These are phyloP conservation scores for Prenolepis imparis DNA, from an alignment of 2,888 invertebrate genomes.

Conservation along the genomic window DNA sequence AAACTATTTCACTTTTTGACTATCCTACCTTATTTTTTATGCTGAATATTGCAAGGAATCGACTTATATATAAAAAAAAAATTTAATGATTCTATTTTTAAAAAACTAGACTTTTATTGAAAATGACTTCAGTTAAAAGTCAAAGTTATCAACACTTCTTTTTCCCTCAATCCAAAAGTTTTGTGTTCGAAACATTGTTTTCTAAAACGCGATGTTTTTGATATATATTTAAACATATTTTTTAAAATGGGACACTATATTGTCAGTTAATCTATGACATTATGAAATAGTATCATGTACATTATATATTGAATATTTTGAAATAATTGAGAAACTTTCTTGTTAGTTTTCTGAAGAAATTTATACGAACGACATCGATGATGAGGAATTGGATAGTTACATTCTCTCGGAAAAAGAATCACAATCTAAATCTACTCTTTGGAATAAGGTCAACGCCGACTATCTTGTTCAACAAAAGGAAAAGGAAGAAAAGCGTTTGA, in stretches of 20 bases:
- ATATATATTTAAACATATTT: too few relatives aligned
- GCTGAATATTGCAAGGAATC: too few relatives aligned
- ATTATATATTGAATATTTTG: background rate
- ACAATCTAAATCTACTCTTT: conserved; percentile 92
- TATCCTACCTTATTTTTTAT: too few relatives aligned
- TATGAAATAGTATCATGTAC: background rate
- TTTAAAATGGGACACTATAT: background rate
- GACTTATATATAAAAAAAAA: too few relatives aligned
- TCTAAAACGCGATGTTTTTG: too few relatives aligned
- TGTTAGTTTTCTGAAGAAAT: conserved; percentile 87
- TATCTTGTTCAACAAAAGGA: conserved; percentile 95
- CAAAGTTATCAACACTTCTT: too few relatives aligned
- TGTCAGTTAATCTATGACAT: conserved; percentile 3
- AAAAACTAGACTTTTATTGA: too few relatives aligned
- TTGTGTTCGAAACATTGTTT: too few relatives aligned
- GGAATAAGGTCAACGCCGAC: conserved; percentile 95
- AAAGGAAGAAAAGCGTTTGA: conserved; percentile 93
- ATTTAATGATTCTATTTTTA: too few relatives aligned
- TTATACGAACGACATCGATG: conserved; percentile 93
- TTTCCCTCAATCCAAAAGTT: too few relatives aligned
- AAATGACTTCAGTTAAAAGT: too few relatives aligned
- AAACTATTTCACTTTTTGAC: too few relatives aligned
- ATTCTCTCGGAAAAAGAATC: conserved; percentile 94
- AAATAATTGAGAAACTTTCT: conserved; percentile 27
- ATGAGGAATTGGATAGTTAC: conserved; percentile 95